Evolutionary conservation across 2,888 invertebrate genomes (phyloP), one percentile per base, ranked within the genome.

Genomic region (Apocheima hispidaria): DNA sequence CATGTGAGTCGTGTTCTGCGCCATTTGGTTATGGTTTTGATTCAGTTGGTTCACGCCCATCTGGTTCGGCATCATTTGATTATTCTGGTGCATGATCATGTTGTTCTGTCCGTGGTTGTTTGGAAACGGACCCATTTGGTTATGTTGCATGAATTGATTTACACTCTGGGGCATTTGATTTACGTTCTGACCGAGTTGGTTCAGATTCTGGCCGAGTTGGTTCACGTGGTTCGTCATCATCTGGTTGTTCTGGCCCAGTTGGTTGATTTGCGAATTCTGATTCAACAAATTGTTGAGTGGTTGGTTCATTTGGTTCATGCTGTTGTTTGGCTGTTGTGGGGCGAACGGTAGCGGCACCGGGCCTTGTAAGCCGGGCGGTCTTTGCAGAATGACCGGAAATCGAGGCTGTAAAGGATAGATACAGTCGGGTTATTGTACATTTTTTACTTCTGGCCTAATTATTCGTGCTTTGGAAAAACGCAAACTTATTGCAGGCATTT

Each of bases 361-460:
- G 2, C 88, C 90, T 63, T 89, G 89, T 0, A 92, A 73, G 0
- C 91, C 91, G 0, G 90, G 91, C 0, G 92, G 91, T 58, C 92
- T 77, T 75, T 92, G 92, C 0, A 92, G 77, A 35, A 93, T 91
- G 1, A 93, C 88, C 23, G 90, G 91, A 77, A 86, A 93, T 72
- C 93, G 81, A 43, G 90, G 91, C 93, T 93, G 81, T 1, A 77
- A 82, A 12, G 49, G 48, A 38, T 54, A 49, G 56, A 46, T 41
- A 41, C 33, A 50, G 3, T 1, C 2, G 35, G n/a, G 23, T 38
- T 43, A n/a, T 28, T 49, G 4, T 26, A 26, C 23, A n/a, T 1
- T n/a, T 41, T n/a, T 41, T n/a, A 38, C 3, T n/a, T n/a, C n/a
- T n/a, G n/a, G n/a, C n/a, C n/a, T n/a, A n/a, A n/a, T n/a, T n/a